Conservation (phyloP, 1,140 invertebrate species). For the Zophobas atratus region DNA sequence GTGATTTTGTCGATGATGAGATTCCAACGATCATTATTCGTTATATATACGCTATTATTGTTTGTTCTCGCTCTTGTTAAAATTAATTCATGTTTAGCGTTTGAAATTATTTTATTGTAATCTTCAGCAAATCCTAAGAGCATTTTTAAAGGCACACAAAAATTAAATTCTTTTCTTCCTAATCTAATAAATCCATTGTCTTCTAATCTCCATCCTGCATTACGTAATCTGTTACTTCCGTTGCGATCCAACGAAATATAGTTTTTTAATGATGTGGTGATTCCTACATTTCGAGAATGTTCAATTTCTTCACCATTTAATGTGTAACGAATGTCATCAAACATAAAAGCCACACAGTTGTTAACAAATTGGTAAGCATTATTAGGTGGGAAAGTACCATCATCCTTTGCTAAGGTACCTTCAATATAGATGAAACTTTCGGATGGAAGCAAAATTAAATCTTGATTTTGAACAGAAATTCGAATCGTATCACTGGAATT, state of each 20-base stretch:
- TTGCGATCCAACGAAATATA: conserved; percentile 58
- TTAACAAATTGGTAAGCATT: conserved; percentile 59
- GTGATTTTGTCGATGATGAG: conserved; percentile 46
- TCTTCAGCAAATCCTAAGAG: conserved; percentile 69
- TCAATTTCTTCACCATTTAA: conserved; percentile 68
- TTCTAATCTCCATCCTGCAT: conserved; percentile 60
- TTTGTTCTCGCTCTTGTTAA: conserved; percentile 64
- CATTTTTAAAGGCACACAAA: conserved; percentile 65
- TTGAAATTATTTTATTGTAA: conserved; percentile 68
- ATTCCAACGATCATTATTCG: conserved; percentile 5
- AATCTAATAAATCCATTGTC: conserved; percentile 39
- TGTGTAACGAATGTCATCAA: conserved; percentile 69
- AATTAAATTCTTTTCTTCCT: conserved; percentile 62
- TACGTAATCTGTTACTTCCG: conserved; percentile 56
- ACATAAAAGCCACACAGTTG: conserved; percentile 66
- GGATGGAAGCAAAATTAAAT: conserved; percentile 11
- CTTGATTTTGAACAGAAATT: conserved; percentile 33
- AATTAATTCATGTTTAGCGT: conserved; percentile 69
- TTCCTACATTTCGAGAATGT: conserved; percentile 65
- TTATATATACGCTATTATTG: conserved; percentile 50
- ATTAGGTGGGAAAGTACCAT: not conserved
- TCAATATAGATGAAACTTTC: conserved; percentile 18
- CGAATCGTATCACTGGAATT: conserved; percentile 5
- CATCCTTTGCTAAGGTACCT: not conserved
- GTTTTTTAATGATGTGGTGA: conserved; percentile 67